These are phyloP conservation scores for Cryptocephalus moraei DNA, from an alignment of 2,888 invertebrate species.

Conservation along the genomic window DNA sequence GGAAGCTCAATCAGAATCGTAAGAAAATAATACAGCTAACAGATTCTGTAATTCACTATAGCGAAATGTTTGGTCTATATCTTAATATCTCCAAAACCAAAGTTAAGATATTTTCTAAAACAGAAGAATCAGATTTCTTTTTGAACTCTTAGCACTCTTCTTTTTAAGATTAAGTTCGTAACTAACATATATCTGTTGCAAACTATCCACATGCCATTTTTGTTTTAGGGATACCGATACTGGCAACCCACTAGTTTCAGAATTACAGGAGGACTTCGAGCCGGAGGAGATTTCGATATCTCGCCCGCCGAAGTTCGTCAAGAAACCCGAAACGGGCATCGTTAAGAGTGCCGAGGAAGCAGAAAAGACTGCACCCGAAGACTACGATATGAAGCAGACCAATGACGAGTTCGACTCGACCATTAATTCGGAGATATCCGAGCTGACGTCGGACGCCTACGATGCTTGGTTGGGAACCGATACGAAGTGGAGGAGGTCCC, in stretches of 20 bases:
- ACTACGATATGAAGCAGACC: slow-evolving; percentile 38
- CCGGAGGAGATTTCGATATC: slow-evolving; percentile 44
- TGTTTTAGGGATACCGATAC: slow-evolving; percentile 53
- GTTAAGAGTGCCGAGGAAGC: slow-evolving; percentile 25
- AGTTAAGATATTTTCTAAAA: too few species aligned
- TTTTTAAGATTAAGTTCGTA: too few species aligned
- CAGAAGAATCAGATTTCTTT: too few species aligned
- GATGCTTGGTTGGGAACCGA: slow-evolving; percentile 58
- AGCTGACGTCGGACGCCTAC: slow-evolving; percentile 40
- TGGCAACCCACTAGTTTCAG: slow-evolving; percentile 71
- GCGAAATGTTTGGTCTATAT: too few species aligned
- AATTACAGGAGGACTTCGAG: slow-evolving; percentile 75
- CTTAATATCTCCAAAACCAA: too few species aligned
- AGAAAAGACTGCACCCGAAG: slow-evolving; percentile 27
- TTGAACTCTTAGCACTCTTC: too few species aligned
- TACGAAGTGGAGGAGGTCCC: slow-evolving; percentile 61
- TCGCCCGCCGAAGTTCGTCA: slow-evolving; percentile 27
- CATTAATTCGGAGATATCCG: slow-evolving; percentile 38
- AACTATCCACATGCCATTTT: too few species aligned
- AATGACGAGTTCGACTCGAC: slow-evolving; percentile 39
- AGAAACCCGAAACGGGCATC: slow-evolving; percentile 26
- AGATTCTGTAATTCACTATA: too few species aligned
- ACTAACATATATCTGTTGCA: too few species aligned
- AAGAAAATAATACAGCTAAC: slow-evolving; percentile 16
- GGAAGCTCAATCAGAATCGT: slow-evolving; percentile 47